Evolutionary conservation across 2,797 vertebrate genomes (phyloP), one percentile per base, ranked within the genome.

Genomic region (Sebastes elongatus): DNA sequence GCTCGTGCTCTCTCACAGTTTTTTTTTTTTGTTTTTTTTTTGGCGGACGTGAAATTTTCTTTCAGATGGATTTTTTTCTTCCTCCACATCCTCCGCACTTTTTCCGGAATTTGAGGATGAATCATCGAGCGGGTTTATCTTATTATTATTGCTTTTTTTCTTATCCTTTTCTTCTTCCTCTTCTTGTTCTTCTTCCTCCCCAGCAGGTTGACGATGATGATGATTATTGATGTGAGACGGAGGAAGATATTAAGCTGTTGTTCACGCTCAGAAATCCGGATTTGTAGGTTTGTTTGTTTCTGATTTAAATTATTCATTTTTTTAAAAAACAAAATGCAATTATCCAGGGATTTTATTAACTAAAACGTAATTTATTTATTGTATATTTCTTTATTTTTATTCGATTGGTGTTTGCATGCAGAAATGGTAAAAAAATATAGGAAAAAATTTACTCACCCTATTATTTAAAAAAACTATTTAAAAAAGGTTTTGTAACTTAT

Each of bases 231-330:
- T 71, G 55, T 49, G 42, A 81, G 27, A 20, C 30, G 63, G 72
- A 80, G 65, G 67, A 38, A 64, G 74, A 83, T 83, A 52, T 78
- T 52, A 49, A 63, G 52, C 61, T 35, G 76, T 1, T 49, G 27
- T 76, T 63, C 59, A 6, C 20, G n/a, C 35, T n/a, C 52, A 55
- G 11, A 67, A 60, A 71, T 77, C 79, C 71, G 88, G 87, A 92
- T 13, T 56, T 80, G 20, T 85, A 92, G 89, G 94, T 94, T 88
- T 83, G 91, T 93, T 80, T 38, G 91, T 93, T 80, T 38, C 53
- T 62, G 1, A 80, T 80, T 89, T 70, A 49, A 49, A 59, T 57
- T 65, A 22, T 9, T 25, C 0, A 0, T 22, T 61, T n/a, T 25
- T 14, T n/a, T 4, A 10, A 5, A 57, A 38, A 38, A 38, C 2